Percentiles rank a stretch among this genome's conserved stretches.
These are phyloP conservation scores for Cosmia trapezina DNA, from an alignment of 2,888 invertebrate species.

Conservation along the genomic window DNA sequence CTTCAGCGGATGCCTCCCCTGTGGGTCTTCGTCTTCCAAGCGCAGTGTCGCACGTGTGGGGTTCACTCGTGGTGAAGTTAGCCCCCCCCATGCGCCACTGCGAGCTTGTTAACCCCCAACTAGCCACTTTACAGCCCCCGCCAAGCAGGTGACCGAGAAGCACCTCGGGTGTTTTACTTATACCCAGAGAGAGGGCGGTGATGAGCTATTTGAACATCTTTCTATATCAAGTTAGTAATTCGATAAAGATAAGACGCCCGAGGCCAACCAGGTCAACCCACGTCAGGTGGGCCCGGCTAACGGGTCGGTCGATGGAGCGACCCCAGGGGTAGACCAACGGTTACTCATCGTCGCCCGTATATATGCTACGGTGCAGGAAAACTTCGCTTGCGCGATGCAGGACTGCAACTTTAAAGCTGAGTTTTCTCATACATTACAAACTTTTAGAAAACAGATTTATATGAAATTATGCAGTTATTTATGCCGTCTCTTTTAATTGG, in stretches of 20 bases:
- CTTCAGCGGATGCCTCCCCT: constrained; percentile 57
- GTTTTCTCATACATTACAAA: background rate
- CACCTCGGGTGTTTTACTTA: constrained; percentile 35
- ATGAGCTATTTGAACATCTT: constrained; percentile 10
- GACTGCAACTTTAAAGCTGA: background rate
- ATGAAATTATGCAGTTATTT: background rate
- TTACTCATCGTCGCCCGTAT: background rate
- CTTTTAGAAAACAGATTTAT: background rate
- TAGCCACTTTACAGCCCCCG: constrained; percentile 37
- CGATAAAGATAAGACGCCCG: constrained; percentile 27
- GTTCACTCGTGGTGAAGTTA: constrained; percentile 47
- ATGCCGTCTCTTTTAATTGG: background rate
- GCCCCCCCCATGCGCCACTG: constrained; percentile 7
- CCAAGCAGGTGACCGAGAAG: constrained; percentile 47
- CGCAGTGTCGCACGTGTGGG: constrained; percentile 12
- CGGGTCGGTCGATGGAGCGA: constrained; percentile 57
- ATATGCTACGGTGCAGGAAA: constrained; percentile 15
- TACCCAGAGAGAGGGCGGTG: constrained; percentile 47
- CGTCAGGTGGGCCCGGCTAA: constrained; percentile 32
- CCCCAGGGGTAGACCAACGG: constrained; percentile 58
- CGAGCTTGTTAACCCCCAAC: constrained; percentile 52
- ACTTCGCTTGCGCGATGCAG: constrained; percentile 55
- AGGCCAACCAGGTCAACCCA: constrained; percentile 44
- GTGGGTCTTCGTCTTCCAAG: constrained; percentile 58
- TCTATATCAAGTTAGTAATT: background rate